Conservation (phyloP, 2,113 vertebrate genomes). For the Eubucco bourcierii region DNA sequence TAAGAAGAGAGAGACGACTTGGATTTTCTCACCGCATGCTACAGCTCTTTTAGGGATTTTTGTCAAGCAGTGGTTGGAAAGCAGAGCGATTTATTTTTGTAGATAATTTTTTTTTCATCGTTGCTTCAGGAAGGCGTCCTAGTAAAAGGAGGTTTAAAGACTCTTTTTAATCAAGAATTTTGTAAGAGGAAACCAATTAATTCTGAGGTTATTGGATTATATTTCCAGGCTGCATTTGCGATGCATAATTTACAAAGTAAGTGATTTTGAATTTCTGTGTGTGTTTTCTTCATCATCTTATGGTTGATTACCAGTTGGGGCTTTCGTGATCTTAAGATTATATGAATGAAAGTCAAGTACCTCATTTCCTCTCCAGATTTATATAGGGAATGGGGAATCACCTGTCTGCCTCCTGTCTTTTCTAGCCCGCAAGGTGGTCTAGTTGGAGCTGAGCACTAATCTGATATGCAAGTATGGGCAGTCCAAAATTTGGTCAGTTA, state of each 20-base stretch:
- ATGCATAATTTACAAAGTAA: slow-evolving; percentile 96
- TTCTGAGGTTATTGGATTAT: slow-evolving; percentile 30
- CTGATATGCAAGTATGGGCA: not conserved
- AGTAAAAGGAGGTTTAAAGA: not conserved
- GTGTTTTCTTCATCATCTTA: not conserved
- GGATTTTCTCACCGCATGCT: slow-evolving; percentile 30
- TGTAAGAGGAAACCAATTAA: not conserved
- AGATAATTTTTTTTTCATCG: not conserved
- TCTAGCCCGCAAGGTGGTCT: slow-evolving; percentile 44
- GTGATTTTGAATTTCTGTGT: slow-evolving; percentile 71
- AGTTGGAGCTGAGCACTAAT: slow-evolving; percentile 42
- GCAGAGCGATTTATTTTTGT: not conserved
- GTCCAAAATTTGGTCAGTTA: slow-evolving; percentile 6
- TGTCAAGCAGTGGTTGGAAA: slow-evolving; percentile 35
- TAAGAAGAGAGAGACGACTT: not conserved
- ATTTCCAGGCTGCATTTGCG: slow-evolving; percentile 7
- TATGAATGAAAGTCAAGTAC: not conserved
- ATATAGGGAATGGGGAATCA: slow-evolving; percentile 34
- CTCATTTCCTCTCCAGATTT: not conserved
- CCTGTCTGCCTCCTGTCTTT: slow-evolving; percentile 48
- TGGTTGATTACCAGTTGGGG: not conserved
- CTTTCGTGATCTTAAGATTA: slow-evolving; percentile 17
- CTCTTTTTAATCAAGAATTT: slow-evolving; percentile 4
- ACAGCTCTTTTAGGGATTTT: slow-evolving; percentile 50
- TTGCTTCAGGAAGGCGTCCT: slow-evolving; percentile 8